phyloP scores from a whole-genome alignment of 2,113 vertebrate genomes.

The Osmerus eperlanus region DNA sequence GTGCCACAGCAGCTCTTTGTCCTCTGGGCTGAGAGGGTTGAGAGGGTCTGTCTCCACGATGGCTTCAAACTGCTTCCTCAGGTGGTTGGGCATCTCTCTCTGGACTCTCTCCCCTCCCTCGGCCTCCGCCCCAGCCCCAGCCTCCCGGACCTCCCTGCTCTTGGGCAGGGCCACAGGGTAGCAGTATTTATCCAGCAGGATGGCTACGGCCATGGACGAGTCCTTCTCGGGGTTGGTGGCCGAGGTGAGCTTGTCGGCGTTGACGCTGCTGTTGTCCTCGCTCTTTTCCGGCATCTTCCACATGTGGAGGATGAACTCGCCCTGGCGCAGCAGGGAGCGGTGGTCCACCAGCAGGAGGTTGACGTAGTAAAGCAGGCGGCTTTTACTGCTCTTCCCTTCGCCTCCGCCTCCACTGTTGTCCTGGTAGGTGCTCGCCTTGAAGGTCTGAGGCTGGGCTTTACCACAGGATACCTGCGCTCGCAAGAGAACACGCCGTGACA shows the following conservation, averaged over 20 bases:
- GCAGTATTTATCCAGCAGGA: slow-evolving; percentile 91
- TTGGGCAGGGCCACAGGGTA: slow-evolving; percentile 94
- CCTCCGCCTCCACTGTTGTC: slow-evolving; percentile 62
- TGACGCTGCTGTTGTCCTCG: slow-evolving; percentile 92
- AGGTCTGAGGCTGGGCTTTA: slow-evolving; percentile 74
- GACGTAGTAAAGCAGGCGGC: slow-evolving; percentile 91
- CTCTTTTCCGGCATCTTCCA: slow-evolving; percentile 95
- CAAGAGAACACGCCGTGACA: neutral
- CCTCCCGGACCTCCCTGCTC: slow-evolving; percentile 72
- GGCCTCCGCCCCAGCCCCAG: slow-evolving; percentile 70
- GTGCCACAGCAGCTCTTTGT: slow-evolving; percentile 97
- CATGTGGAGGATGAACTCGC: slow-evolving; percentile 96
- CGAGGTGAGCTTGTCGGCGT: slow-evolving; percentile 94
- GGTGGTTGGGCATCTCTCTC: slow-evolving; percentile 94
- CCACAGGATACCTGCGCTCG: slow-evolving; percentile 79
- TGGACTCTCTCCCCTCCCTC: slow-evolving; percentile 79
- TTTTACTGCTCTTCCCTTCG: slow-evolving; percentile 84
- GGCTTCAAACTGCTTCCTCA: slow-evolving; percentile 92
- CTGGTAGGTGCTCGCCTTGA: slow-evolving; percentile 67
- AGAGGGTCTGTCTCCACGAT: slow-evolving; percentile 91
- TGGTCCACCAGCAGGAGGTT: slow-evolving; percentile 95
- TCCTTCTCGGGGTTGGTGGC: slow-evolving; percentile 96
- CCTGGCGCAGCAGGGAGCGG: slow-evolving; percentile 89
- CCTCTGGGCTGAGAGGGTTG: slow-evolving; percentile 89
- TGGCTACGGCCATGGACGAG: slow-evolving; percentile 89